Evolutionary conservation across 2,797 vertebrate species (phyloP), one percentile per base, ranked within the genome.

Genomic region (Loris lydekkerianus): DNA sequence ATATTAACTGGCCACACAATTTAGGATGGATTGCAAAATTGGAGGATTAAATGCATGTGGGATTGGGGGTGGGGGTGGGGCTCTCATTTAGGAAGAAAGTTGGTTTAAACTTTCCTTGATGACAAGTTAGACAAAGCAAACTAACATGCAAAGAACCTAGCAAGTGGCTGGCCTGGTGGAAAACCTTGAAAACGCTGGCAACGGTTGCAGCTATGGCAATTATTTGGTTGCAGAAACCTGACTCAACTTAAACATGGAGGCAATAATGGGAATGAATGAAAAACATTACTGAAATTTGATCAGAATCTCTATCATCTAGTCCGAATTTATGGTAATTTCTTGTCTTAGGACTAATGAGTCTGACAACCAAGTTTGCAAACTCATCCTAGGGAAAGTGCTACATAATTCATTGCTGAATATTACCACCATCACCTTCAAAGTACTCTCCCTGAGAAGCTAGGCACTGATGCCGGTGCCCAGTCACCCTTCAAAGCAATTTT

Each of bases 41-140:
- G n/a, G 37, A 78, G 82, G 3, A 2, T 73, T 88, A 60, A 88
- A n/a, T 31, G 21, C 10, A 17, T 76, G 58, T 27, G 31, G 3
- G 14, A 5, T 21, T 4, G 18, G 0, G 20, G 25, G 31, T 4
- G 18, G 0, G 20, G 25, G 0, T 0, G 5, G 40, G 0, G 40
- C 1, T 4, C 49, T 21, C 21, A 18, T 37, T 56, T 37, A 31
- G 23, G 13, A 20, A 40, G 15, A 27, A 85, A 60, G 8, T 67
- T 83, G 21, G 21, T 34, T 67, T 29, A 93, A 70, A 56, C 0
- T 3, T 90, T 86, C 11, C n/a, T 70, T 34, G 1, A 63, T 10
- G 8, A 61, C 34, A 73, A 43, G 14, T 4, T 2, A 25, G 9
- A 40, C 25, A 3, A 58, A 61, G 7, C 21, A 21, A 82, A 77